Percentiles rank a stretch among this genome's conserved stretches.
Evolutionary conservation across 2,797 vertebrate genomes (phyloP).

Genomic region (Pogoniulus pusillus): DNA sequence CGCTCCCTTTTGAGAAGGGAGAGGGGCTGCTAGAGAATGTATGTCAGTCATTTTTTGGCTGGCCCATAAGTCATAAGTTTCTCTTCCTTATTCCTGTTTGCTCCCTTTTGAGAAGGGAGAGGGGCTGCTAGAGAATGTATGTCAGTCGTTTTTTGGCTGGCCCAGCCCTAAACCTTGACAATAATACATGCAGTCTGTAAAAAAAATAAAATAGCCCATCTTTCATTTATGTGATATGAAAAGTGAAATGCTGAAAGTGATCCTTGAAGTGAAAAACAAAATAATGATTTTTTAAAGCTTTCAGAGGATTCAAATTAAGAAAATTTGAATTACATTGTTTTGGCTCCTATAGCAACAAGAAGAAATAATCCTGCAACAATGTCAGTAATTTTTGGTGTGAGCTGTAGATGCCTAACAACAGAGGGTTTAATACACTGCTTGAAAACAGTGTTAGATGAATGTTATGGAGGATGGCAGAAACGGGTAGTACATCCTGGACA

Average conservation of each 20-base stretch:
- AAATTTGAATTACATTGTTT: background rate
- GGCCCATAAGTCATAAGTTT: too few species aligned
- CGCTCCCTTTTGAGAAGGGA: too few species aligned
- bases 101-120: too few species aligned
- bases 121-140: too few species aligned
- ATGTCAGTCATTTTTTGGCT: too few species aligned
- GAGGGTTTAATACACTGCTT: background rate
- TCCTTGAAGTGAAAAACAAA: background rate
- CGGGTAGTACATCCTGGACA: background rate
- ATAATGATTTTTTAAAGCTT: background rate
- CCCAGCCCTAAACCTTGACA: too few species aligned
- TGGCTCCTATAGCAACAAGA: background rate
- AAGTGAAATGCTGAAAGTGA: background rate
- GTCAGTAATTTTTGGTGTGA: background rate
- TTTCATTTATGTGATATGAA: background rate
- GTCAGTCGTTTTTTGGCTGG: too few species aligned
- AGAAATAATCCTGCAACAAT: background rate
- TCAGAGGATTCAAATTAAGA: background rate
- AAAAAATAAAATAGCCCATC: background rate
- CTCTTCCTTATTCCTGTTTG: too few species aligned
- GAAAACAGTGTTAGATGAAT: background rate
- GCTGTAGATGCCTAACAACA: background rate
- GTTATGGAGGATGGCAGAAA: background rate
- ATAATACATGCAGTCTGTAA: background rate
- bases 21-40: too few species aligned